These are phyloP conservation scores for Coracopsis vasa DNA, from an alignment of 2,113 vertebrate genomes.

Conservation along the genomic window DNA sequence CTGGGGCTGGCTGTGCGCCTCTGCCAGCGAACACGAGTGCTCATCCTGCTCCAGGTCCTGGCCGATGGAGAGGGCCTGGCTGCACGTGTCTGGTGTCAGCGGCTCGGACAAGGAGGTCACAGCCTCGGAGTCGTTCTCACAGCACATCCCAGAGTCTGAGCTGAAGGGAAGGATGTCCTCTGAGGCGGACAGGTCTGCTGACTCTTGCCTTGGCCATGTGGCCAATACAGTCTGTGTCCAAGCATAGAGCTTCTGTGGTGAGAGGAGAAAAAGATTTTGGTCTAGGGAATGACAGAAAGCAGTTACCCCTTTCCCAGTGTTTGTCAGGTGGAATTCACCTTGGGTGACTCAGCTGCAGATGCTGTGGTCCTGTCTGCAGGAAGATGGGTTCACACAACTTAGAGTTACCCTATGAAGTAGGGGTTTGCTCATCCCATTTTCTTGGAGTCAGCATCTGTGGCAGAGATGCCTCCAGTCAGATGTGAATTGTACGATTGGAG, in stretches of 20 bases:
- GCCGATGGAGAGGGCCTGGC: slow-evolving; percentile 29
- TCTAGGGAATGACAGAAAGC: background rate
- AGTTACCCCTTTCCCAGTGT: background rate
- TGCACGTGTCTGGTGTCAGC: slow-evolving; percentile 36
- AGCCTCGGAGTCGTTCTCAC: slow-evolving; percentile 61
- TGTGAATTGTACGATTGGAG: background rate
- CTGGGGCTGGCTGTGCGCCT: background rate
- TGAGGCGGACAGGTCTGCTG: background rate
- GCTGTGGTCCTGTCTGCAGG: background rate
- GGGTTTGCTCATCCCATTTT: background rate
- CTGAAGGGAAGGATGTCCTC: slow-evolving; percentile 60
- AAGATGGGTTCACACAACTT: background rate
- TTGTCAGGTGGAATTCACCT: background rate
- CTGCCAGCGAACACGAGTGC: background rate
- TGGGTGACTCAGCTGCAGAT: background rate
- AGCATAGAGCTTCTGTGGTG: slow-evolving; percentile 54
- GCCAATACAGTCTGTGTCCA: slow-evolving; percentile 56
- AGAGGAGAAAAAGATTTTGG: background rate
- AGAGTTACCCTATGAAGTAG: background rate
- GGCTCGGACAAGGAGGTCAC: slow-evolving; percentile 65
- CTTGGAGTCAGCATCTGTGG: background rate
- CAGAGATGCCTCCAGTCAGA: background rate
- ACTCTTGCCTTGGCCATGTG: slow-evolving; percentile 19
- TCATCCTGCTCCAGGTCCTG: slow-evolving; percentile 64
- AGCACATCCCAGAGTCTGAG: slow-evolving; percentile 68